These are phyloP conservation scores for Dendrolimus pini DNA, from an alignment of 2,888 invertebrate genomes.

Conservation along the genomic window DNA sequence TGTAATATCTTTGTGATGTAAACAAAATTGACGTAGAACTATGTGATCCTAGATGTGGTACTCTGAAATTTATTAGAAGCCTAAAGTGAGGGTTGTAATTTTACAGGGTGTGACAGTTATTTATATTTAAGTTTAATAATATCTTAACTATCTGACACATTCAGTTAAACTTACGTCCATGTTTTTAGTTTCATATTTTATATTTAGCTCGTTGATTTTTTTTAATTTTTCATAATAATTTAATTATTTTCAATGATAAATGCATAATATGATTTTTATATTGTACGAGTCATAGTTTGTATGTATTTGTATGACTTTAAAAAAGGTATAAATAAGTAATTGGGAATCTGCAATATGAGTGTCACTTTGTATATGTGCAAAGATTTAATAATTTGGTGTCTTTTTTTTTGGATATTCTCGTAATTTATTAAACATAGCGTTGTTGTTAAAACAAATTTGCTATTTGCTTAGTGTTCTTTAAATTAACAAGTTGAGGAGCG, in stretches of 20 bases:
- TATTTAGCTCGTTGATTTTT: slow-evolving; percentile 65
- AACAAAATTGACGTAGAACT: too few relatives aligned
- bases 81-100: slow-evolving; percentile 46
- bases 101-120: slow-evolving; percentile 64
- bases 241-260: slow-evolving; percentile 49
- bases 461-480: too few relatives aligned
- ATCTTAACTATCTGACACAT: slow-evolving; percentile 58
- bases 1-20: too few relatives aligned
- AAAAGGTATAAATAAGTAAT: slow-evolving; percentile 27
- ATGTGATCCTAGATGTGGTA: too few relatives aligned
- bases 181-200: slow-evolving; percentile 74
- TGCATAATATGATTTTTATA: slow-evolving; percentile 60
- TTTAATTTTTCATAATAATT: slow-evolving; percentile 54
- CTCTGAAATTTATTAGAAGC: slow-evolving; percentile 4
- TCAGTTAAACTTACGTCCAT: slow-evolving; percentile 69
- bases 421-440: slow-evolving; percentile 4
- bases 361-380: too few relatives aligned
- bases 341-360: slow-evolving; percentile 70
- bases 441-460: slow-evolving; percentile 1
- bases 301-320: slow-evolving; percentile 38
- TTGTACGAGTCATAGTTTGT: slow-evolving; percentile 52
- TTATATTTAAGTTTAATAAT: slow-evolving; percentile 41
- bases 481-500: too few relatives aligned
- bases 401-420: slow-evolving; percentile 8
- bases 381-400: slow-evolving; percentile 21